A percentile compares a stretch with the other conserved stretches of the same genome.
Conservation (phyloP, 2,888 invertebrate species). For the Heliconius cydno region DNA sequence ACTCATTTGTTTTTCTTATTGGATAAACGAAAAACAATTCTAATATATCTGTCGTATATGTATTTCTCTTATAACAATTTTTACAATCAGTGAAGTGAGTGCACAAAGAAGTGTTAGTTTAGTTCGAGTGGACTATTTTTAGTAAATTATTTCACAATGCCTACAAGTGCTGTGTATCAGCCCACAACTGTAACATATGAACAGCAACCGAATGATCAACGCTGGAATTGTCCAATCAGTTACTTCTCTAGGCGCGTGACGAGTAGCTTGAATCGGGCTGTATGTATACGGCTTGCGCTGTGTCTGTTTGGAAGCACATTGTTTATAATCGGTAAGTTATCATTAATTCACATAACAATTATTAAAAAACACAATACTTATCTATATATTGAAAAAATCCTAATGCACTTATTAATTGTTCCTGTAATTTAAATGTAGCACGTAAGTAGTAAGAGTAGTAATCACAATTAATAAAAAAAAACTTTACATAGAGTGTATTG, state of each 20-base stretch:
- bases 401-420: background rate
- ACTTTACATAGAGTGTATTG: background rate
- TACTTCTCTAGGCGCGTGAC: conserved; percentile 80
- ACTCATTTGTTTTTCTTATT: conserved; percentile 1
- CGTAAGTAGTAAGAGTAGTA: too few relatives aligned
- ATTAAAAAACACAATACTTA: too few relatives aligned
- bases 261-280: conserved; percentile 74
- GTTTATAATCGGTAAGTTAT: conserved; percentile 43
- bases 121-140: conserved; percentile 45
- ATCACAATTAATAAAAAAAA: background rate
- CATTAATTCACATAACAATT: background rate
- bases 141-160: conserved; percentile 77
- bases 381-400: background rate
- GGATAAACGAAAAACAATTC: conserved; percentile 18
- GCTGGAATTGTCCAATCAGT: conserved; percentile 83
- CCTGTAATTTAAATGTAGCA: background rate
- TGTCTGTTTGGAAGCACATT: conserved; percentile 75
- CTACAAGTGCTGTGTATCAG: conserved; percentile 89
- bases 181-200: conserved; percentile 91
- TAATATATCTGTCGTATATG: conserved; percentile 3
- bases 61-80: conserved; percentile 20
- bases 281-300: conserved; percentile 72
- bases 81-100: conserved; percentile 46
- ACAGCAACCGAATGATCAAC: conserved; percentile 82
- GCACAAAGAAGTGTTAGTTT: conserved; percentile 41